Evolutionary conservation across 53 echinoderm and acorn worm genomes (phyloP).

Genomic region (Holothuria scabra): DNA sequence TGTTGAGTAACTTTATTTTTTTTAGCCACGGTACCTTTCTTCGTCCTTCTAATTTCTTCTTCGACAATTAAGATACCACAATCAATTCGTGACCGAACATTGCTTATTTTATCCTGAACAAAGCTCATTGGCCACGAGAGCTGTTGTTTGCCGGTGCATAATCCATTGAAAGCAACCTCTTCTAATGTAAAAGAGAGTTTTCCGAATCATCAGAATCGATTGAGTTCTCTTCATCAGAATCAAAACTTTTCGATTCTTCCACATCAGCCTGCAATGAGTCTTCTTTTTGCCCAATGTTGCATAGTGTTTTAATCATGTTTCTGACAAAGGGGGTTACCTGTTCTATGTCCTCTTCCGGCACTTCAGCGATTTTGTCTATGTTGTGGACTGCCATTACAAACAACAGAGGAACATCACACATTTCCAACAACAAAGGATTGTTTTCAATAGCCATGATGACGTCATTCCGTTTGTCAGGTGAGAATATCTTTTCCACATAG

Average conservation of each 20-base stretch:
- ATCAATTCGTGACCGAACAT: neutral
- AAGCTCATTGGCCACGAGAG: conserved; percentile 5
- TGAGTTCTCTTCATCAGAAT: too few relatives aligned
- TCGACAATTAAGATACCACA: conserved; percentile 20
- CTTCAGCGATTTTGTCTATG: neutral
- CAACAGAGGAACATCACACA: conserved; percentile 3
- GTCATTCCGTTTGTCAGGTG: neutral
- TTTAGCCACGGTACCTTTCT: too few relatives aligned
- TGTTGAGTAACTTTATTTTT: too few relatives aligned
- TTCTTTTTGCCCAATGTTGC: neutral
- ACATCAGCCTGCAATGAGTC: too few relatives aligned
- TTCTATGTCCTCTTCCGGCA: neutral
- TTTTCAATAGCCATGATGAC: neutral
- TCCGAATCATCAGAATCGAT: too few relatives aligned
- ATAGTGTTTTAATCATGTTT: neutral
- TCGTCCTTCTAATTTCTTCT: neutral
- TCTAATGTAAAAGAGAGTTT: neutral
- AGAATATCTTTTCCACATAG: conserved; percentile 3
- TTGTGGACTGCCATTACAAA: conserved; percentile 17
- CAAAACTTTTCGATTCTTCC: too few relatives aligned
- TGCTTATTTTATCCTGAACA: neutral
- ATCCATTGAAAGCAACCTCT: conserved; percentile 24
- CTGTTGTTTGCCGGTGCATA: conserved; percentile 25
- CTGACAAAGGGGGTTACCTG: conserved; percentile 3
- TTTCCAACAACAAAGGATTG: neutral